Conservation (phyloP, 2,113 vertebrate species). For the Cathartes aura region DNA sequence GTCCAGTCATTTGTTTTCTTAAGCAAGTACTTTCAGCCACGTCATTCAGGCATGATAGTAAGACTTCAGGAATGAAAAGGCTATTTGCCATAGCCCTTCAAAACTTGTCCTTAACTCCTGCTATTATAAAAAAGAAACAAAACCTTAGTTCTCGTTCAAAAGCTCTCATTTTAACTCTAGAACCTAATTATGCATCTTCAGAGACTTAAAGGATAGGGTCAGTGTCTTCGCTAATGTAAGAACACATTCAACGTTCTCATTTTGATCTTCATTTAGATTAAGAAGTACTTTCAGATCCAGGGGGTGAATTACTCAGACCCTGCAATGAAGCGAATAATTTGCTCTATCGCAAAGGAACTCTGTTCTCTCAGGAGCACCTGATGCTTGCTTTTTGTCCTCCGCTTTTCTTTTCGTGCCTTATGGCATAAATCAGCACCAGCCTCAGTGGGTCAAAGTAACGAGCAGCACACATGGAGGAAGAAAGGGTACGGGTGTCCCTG, state of each 20-base stretch:
- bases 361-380: neutral
- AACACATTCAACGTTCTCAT: rapidly evolving
- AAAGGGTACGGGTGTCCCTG: neutral
- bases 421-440: neutral
- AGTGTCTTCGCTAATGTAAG: neutral
- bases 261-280: neutral
- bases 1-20: neutral
- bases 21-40: neutral
- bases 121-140: neutral
- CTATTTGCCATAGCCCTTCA: neutral
- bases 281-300: neutral
- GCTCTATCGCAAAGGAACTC: neutral
- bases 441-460: neutral
- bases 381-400: neutral
- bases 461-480: neutral
- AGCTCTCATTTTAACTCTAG: neutral
- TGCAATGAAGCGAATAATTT: neutral
- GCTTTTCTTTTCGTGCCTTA: rapidly evolving
- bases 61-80: neutral
- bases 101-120: neutral
- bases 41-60: rapidly evolving
- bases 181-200: neutral
- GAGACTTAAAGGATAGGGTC: neutral
- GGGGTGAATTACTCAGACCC: neutral
- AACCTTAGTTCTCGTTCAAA: neutral